Percentiles rank a stretch among this genome's conserved stretches.
Conservation (phyloP, 2,888 invertebrate species). For the Pogonocherus hispidulus region DNA sequence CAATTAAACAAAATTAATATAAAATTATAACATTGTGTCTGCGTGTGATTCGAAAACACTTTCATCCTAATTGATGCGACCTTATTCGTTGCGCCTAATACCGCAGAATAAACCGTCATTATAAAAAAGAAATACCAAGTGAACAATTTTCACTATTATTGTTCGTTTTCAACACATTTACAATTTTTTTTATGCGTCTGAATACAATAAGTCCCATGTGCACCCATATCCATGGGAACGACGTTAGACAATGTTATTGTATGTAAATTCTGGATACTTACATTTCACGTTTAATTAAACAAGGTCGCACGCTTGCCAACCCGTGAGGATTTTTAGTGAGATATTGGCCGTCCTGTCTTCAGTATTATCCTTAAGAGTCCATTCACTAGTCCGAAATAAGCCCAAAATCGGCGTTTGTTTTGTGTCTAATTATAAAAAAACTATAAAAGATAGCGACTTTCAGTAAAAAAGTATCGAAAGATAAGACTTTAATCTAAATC, state of each 20-base stretch:
- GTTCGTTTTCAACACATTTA: slow-evolving; percentile 13
- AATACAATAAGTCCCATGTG: slow-evolving; percentile 22
- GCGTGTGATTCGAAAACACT: neutral
- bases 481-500: no score
- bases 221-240: slow-evolving; percentile 40
- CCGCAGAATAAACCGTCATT: slow-evolving; percentile 20
- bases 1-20: neutral
- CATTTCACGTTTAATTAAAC: slow-evolving; percentile 40
- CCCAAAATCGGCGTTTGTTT: no score
- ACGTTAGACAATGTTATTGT: slow-evolving; percentile 38
- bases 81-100: slow-evolving; percentile 8
- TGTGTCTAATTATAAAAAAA: no score
- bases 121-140: slow-evolving; percentile 20
- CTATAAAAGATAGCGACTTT: no score
- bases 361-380: no score
- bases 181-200: slow-evolving; percentile 1
- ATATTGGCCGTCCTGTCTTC: neutral
- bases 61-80: slow-evolving; percentile 14
- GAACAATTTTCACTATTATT: slow-evolving; percentile 26
- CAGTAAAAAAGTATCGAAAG: no score
- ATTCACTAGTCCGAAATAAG: no score
- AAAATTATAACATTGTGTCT: neutral
- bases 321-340: neutral
- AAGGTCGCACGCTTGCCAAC: slow-evolving; percentile 35
- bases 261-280: slow-evolving; percentile 31